Base-by-base conservation (phyloP, 2,888 invertebrate genomes). In the Nomada goodeniana region DNA sequence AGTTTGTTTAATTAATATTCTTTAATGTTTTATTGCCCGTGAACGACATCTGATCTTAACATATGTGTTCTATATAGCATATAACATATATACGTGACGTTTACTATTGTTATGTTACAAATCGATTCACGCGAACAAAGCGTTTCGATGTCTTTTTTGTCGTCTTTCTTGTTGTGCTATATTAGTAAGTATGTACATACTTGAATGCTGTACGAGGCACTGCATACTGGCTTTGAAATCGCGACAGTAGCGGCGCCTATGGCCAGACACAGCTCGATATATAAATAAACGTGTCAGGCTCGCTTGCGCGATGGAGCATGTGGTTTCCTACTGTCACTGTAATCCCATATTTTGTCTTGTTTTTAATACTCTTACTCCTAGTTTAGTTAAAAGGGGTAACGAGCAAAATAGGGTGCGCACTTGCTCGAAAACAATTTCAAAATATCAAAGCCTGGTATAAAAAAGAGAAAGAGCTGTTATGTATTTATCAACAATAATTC, bases 191-290 rank as follows among this genome's bases (percentile, higher is more conserved):
- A 36, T 36, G 7, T 36, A 36, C 36, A 36, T 36, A 70, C 70
- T 60, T 36, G 70, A 60, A 76, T 64, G 78, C 69, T 64, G 57
- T 69, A 69, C 64, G 63, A 76, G 71, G 70, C 50, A 82, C 76
- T 81, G 69, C 81, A 81, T 36, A 82, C 81, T 82, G 83, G 71
- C 82, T 83, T 77, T 76, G 71, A 77, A 83, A 82, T 74, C 63
- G 77, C 82, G 82, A 83, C 47, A 70, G 77, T 77, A 77, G 82
- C 77, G 82, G 73, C 77, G 82, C 74, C 74, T 83, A 77, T 23
- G 47, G 74, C 69, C 83, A 68, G 71, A 77, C 61, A 63, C 73
- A 83, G 70, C 77, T 83, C 61, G 77, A 82, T 83, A 77, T 83
- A 82, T 83, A 82, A 82, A 82, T 82, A 83, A 82, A 77, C 73